phyloP scores from a whole-genome alignment of 1,140 invertebrate species.

The Diabrotica undecimpunctata region DNA sequence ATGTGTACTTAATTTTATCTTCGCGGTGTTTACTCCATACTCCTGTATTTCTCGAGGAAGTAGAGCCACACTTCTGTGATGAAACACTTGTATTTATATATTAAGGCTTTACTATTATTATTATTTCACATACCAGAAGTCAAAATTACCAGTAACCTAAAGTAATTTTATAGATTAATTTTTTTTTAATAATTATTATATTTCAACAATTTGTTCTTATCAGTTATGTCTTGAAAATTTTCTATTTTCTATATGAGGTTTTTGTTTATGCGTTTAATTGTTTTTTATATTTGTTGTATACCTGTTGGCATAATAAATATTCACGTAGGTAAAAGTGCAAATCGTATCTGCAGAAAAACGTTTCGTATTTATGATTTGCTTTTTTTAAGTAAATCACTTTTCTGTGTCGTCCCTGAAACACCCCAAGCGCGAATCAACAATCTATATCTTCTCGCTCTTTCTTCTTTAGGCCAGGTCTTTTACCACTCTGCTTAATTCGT shows the following conservation, averaged over 20 bases:
- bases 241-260: not conserved
- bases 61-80: not conserved
- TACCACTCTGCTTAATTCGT: too few relatives aligned
- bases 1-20: not conserved
- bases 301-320: not conserved
- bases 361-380: conserved; percentile 2
- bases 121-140: not conserved
- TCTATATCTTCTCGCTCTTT: not conserved
- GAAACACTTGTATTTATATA: not conserved
- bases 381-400: not conserved
- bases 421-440: not conserved
- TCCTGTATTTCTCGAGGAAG: too few relatives aligned
- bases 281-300: not conserved
- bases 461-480: too few relatives aligned
- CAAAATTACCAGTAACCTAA: not conserved
- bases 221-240: too few relatives aligned
- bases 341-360: not conserved
- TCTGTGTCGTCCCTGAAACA: not conserved
- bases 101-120: not conserved
- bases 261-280: not conserved
- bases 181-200: not conserved
- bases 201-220: too few relatives aligned
- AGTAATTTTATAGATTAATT: not conserved
- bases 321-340: not conserved
- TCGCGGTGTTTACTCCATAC: not conserved